A percentile compares a stretch with the other conserved stretches of the same genome.
These are phyloP conservation scores for Cavia aperea DNA, from an alignment of 2,113 vertebrate genomes.

Conservation along the genomic window DNA sequence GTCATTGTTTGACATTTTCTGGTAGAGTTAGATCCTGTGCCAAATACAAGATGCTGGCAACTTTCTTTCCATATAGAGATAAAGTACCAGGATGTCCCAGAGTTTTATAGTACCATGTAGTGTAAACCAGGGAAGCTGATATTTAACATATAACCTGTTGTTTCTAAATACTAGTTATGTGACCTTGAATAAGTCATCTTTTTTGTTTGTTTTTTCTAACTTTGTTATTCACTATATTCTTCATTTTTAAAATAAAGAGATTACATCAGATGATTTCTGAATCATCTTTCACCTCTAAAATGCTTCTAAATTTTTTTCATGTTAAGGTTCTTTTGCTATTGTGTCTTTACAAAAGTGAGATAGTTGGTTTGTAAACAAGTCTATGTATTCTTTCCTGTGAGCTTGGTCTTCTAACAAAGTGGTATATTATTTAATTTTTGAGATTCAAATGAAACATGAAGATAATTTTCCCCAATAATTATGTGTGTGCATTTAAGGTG, in stretches of 20 bases:
- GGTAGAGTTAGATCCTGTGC: conserved; percentile 28
- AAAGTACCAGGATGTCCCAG: conserved; percentile 9
- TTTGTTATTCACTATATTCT: conserved; percentile 7
- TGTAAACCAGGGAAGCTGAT: not conserved
- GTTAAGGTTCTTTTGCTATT: conserved; percentile 9
- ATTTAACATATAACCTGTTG: not conserved
- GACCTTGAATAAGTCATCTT: conserved; percentile 13
- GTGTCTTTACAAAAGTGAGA: not conserved
- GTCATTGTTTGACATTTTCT: conserved; percentile 48
- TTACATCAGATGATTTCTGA: conserved; percentile 18
- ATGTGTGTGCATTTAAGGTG: not conserved
- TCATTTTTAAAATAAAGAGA: conserved; percentile 25
- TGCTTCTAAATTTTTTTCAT: conserved; percentile 18
- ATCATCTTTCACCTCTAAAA: not conserved
- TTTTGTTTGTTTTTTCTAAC: not conserved
- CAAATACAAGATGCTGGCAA: conserved; percentile 30
- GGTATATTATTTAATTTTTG: conserved; percentile 3
- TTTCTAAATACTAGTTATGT: conserved; percentile 3
- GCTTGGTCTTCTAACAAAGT: conserved; percentile 3
- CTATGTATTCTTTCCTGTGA: not conserved
- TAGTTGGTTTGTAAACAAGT: not conserved
- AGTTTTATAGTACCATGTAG: not conserved
- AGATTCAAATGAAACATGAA: conserved; percentile 18
- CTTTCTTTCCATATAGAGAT: conserved; percentile 21
- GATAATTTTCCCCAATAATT: conserved; percentile 13